Conservation (phyloP, 2,888 invertebrate genomes). For the Drosophila robusta region DNA sequence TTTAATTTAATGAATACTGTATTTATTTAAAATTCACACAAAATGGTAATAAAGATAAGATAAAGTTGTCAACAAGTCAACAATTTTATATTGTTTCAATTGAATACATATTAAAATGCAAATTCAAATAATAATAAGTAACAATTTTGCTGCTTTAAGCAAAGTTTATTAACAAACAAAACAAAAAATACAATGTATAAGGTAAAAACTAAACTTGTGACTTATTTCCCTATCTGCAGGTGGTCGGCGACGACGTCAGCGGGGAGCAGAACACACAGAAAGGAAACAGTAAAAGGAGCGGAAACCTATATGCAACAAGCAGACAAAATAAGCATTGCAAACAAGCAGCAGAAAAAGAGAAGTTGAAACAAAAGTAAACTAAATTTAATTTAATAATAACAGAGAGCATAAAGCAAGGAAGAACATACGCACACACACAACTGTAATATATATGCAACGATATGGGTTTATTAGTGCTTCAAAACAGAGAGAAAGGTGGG, state of each 20-base stretch:
- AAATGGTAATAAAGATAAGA: too few species aligned
- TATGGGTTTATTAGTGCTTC: conserved; percentile 70
- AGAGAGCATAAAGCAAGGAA: conserved; percentile 9
- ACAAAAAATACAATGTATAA: conserved; percentile 20
- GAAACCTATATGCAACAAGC: conserved; percentile 22
- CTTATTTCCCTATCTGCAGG: conserved; percentile 32
- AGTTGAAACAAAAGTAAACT: conserved; percentile 41
- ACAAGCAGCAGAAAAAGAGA: conserved; percentile 17
- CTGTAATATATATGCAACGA: conserved; percentile 60
- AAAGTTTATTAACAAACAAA: not conserved
- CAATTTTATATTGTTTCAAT: too few species aligned
- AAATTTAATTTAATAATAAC: conserved; percentile 35
- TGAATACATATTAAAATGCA: not conserved
- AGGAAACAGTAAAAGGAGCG: conserved; percentile 16
- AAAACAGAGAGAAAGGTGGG: conserved; percentile 73
- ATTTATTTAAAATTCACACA: too few species aligned
- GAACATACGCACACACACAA: not conserved
- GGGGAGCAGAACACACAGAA: conserved; percentile 13
- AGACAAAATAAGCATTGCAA: conserved; percentile 28
- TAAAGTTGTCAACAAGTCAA: too few species aligned
- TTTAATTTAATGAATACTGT: too few species aligned
- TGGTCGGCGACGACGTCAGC: conserved; percentile 40
- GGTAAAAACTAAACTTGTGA: conserved; percentile 36
- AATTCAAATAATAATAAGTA: not conserved
- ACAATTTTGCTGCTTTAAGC: not conserved